phyloP scores from a whole-genome alignment of 2,888 invertebrate species.

The Eumacrocentrus americanus region DNA sequence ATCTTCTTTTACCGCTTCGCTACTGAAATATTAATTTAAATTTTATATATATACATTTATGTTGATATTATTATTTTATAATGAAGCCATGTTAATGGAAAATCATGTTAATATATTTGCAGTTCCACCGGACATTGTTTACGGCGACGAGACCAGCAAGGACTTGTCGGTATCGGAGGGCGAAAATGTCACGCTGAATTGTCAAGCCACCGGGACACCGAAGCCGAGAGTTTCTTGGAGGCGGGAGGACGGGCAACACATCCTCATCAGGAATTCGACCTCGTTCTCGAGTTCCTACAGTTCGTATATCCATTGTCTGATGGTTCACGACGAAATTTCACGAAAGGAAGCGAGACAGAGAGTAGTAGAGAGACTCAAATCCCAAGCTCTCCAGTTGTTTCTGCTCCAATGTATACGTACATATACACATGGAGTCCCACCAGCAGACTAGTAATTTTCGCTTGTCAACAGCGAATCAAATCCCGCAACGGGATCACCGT shows the following conservation, averaged over 20 bases:
- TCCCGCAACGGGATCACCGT: slow-evolving; percentile 24
- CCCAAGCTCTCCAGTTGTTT: slow-evolving; percentile 2
- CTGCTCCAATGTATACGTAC: not conserved
- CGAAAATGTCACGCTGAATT: slow-evolving; percentile 68
- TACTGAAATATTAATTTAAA: slow-evolving; percentile 16
- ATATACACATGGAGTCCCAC: not conserved
- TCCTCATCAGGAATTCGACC: slow-evolving; percentile 58
- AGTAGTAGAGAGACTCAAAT: not conserved
- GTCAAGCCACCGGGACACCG: slow-evolving; percentile 67
- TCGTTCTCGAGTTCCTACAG: slow-evolving; percentile 40
- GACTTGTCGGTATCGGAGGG: slow-evolving; percentile 68
- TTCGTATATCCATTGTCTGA: slow-evolving; percentile 29
- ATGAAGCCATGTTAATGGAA: not conserved
- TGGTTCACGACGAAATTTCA: slow-evolving; percentile 3
- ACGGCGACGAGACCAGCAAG: slow-evolving; percentile 67
- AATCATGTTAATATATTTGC: no score
- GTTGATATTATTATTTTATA: not conserved
- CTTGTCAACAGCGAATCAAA: slow-evolving; percentile 29
- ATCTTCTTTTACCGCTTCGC: no score
- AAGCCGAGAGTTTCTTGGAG: slow-evolving; percentile 68
- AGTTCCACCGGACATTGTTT: slow-evolving; percentile 70
- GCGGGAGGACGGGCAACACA: slow-evolving; percentile 67
- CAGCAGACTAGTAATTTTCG: slow-evolving; percentile 31
- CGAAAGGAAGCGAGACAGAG: not conserved
- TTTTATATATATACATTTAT: not conserved